phyloP scores from a whole-genome alignment of 1,140 invertebrate species.

The Drosophila suzukii region DNA sequence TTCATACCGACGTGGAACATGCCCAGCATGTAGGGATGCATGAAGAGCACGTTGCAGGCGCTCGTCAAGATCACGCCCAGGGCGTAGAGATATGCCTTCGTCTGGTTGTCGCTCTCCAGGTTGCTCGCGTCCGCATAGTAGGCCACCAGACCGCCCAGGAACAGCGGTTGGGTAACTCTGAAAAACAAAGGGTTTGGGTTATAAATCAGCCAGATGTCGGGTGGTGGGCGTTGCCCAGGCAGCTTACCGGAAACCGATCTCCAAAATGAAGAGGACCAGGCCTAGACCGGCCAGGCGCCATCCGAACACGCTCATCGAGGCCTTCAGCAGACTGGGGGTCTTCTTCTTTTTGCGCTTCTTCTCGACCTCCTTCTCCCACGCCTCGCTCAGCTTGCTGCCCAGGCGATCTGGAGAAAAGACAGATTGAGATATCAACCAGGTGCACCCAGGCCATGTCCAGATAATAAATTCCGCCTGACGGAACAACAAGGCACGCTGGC shows the following conservation, averaged over 20 bases:
- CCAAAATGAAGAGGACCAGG: conserved; percentile 68
- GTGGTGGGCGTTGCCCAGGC: conserved; percentile 12
- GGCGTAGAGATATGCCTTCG: conserved; percentile 89
- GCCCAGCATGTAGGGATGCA: conserved; percentile 92
- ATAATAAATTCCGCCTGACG: conserved; percentile 18
- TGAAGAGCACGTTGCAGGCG: conserved; percentile 88
- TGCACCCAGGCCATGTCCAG: conserved; percentile 2
- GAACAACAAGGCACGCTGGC: conserved; percentile 8
- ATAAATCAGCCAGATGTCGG: conserved; percentile 50
- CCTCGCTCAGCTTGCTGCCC: conserved; percentile 67
- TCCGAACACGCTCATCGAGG: conserved; percentile 72
- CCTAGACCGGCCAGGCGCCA: conserved; percentile 72
- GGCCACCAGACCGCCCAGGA: conserved; percentile 89
- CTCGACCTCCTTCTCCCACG: conserved; percentile 78
- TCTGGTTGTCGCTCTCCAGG: conserved; percentile 83
- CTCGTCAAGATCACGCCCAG: conserved; percentile 88
- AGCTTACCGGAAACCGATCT: conserved; percentile 81
- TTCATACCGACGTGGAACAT: conserved; percentile 91
- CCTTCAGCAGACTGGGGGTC: conserved; percentile 70
- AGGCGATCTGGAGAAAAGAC: conserved; percentile 51
- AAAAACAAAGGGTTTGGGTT: conserved; percentile 38
- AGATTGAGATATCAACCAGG: conserved; percentile 41
- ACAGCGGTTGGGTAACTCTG: conserved; percentile 90
- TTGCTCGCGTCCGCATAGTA: conserved; percentile 87
- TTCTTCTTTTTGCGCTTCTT: conserved; percentile 75